Base-by-base conservation (phyloP, 2,888 invertebrate genomes). In the Apotomis turbidana region DNA sequence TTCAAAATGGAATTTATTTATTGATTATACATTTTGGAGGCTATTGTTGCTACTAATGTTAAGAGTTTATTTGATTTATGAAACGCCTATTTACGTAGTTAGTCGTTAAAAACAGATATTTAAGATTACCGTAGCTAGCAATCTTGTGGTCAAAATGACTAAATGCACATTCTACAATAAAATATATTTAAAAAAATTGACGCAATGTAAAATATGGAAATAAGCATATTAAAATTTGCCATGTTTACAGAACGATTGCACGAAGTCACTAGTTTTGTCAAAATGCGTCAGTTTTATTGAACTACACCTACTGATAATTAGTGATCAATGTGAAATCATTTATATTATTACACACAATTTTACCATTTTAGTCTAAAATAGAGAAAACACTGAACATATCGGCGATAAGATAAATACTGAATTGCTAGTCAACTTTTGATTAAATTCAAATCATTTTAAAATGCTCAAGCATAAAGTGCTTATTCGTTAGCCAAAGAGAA, bases 391-490 rank as follows among this genome's bases (percentile, higher is more conserved):
- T 49, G 57, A n/a, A 70, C 71, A 73, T 75, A 75, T 73, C 73
- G 66, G 41, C 52, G 38, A 15, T 51, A 70, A 36, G 51, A 66
- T 57, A 9, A 70, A 60, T 69, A 49, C 67, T 64, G 44, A 71
- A 60, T 60, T 66, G 76, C 78, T 78, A 79, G 78, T 80, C 79
- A 79, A 76, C 73, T 73, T 52, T 70, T 75, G 68, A 75, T 55
- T 60, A 58, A 70, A 58, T 49, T 62, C 62, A 52, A 52, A 67
- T 49, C 9, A 49, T 49, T 0, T 3, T 67, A 49, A 59, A 38
- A 63, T 79, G 78, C 79, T 78, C 75, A 77, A 75, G 79, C 78
- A 77, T 76, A 27, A 64, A 73, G 78, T 78, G 78, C 78, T 78
- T 80, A 79, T 74, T 71, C 62, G 27, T 68, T 68, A 38, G 58